Conservation (phyloP, 2,888 invertebrate genomes). For the Orthosia gracilis region DNA sequence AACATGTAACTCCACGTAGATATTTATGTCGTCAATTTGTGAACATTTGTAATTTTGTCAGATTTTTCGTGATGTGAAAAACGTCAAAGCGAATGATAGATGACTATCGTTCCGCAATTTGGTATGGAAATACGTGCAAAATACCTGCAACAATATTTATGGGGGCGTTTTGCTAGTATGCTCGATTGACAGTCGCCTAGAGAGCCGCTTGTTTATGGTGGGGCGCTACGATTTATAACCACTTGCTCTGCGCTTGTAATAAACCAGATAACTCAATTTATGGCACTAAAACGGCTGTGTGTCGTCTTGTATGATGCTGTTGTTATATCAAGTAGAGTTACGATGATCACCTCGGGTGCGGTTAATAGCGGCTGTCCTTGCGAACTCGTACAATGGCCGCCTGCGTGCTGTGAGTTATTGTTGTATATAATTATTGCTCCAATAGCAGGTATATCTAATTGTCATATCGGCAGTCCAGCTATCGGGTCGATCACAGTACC, state of each 20-base stretch:
- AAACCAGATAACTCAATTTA: constrained; percentile 85
- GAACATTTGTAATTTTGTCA: constrained; percentile 77
- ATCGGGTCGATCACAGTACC: not conserved
- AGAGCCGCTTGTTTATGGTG: constrained; percentile 79
- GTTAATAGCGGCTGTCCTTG: constrained; percentile 62
- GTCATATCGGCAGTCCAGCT: constrained; percentile 6
- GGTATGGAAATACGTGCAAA: constrained; percentile 75
- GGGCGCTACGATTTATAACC: constrained; percentile 77
- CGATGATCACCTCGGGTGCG: constrained; percentile 74
- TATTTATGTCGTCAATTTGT: constrained; percentile 75
- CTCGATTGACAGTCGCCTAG: constrained; percentile 82
- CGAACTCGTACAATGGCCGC: constrained; percentile 43
- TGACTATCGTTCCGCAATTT: constrained; percentile 78
- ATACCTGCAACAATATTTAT: constrained; percentile 79
- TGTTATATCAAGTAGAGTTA: constrained; percentile 79
- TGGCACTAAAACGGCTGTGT: constrained; percentile 77
- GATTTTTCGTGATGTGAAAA: constrained; percentile 78
- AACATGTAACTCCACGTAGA: constrained; percentile 51
- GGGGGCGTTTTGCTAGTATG: constrained; percentile 68
- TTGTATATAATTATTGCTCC: constrained; percentile 39
- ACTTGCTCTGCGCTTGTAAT: constrained; percentile 80
- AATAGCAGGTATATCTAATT: constrained; percentile 22
- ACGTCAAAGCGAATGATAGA: constrained; percentile 81
- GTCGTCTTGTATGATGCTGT: constrained; percentile 75
- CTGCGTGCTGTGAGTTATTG: constrained; percentile 44